These are phyloP conservation scores for Eulemur albifrons DNA, from an alignment of 2,797 vertebrate species.

Conservation along the genomic window DNA sequence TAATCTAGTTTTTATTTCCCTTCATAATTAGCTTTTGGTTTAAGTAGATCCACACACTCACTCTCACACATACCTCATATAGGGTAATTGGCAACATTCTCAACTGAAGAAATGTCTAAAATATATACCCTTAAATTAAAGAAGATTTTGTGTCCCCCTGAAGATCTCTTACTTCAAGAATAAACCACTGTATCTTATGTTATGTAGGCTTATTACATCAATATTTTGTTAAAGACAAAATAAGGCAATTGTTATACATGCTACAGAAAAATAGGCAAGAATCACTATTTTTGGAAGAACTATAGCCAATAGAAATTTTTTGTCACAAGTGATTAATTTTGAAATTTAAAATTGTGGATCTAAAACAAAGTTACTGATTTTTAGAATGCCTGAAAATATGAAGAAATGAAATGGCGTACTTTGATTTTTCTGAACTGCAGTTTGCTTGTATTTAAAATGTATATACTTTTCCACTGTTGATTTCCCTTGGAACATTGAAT, in stretches of 20 bases:
- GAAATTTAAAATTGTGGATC: conserved; percentile 13
- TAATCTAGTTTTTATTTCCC: background rate
- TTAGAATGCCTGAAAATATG: background rate
- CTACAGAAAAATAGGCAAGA: background rate
- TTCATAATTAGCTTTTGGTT: conserved; percentile 30
- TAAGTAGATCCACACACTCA: background rate
- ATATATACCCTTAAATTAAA: background rate
- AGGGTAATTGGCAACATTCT: background rate
- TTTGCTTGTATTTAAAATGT: conserved; percentile 32
- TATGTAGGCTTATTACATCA: background rate
- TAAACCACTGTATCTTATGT: background rate
- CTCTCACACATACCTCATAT: background rate
- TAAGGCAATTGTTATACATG: background rate
- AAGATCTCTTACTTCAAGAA: background rate
- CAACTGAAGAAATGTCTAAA: background rate
- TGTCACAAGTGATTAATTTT: background rate
- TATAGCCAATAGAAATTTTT: background rate
- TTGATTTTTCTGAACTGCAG: conserved; percentile 39
- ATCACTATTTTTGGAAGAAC: background rate
- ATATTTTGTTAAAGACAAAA: conserved; percentile 37
- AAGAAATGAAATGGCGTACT: conserved; percentile 10
- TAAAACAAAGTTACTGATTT: background rate
- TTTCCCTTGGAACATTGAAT: conserved; percentile 23
- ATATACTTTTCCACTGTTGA: background rate
- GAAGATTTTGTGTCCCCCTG: background rate